These are phyloP conservation scores for Brenthis daphne DNA, from an alignment of 2,888 invertebrate species.

Conservation along the genomic window DNA sequence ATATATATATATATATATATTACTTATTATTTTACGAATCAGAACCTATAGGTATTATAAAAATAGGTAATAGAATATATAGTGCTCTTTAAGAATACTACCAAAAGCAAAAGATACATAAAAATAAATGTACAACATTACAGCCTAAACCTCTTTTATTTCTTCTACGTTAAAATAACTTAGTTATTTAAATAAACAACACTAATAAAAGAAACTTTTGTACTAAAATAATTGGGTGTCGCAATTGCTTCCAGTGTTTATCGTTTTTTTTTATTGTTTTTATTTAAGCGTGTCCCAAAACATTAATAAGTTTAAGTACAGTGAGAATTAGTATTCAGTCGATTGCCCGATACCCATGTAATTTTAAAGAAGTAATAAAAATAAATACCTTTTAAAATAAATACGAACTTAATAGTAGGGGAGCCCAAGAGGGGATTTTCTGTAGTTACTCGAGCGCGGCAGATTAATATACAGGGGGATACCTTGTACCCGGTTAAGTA, in stretches of 20 bases:
- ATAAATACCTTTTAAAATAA: too few relatives aligned
- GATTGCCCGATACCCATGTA: too few relatives aligned
- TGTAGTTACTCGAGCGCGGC: too few relatives aligned
- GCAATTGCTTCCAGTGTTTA: conserved; percentile 5
- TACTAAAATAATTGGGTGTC: conserved; percentile 14
- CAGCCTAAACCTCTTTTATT: conserved; percentile 21
- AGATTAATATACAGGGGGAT: too few relatives aligned
- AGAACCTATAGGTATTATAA: too few relatives aligned
- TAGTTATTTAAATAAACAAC: conserved; percentile 22
- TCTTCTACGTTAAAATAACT: conserved; percentile 17
- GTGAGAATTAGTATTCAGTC: not conserved
- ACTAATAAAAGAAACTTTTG: conserved; percentile 19
- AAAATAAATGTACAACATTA: conserved; percentile 4
- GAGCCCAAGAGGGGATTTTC: too few relatives aligned
- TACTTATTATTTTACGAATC: too few relatives aligned
- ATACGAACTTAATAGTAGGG: too few relatives aligned
- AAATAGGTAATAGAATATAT: not conserved
- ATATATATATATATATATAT: too few relatives aligned
- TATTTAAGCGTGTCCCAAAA: conserved; percentile 2
- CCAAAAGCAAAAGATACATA: not conserved
- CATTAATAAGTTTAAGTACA: not conserved
- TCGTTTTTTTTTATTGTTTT: not conserved
- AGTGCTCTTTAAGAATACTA: not conserved
- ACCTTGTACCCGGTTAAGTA: too few relatives aligned
- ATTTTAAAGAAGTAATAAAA: too few relatives aligned